phyloP scores from a whole-genome alignment of 2,888 invertebrate genomes.

The Galerucella nymphaeae region DNA sequence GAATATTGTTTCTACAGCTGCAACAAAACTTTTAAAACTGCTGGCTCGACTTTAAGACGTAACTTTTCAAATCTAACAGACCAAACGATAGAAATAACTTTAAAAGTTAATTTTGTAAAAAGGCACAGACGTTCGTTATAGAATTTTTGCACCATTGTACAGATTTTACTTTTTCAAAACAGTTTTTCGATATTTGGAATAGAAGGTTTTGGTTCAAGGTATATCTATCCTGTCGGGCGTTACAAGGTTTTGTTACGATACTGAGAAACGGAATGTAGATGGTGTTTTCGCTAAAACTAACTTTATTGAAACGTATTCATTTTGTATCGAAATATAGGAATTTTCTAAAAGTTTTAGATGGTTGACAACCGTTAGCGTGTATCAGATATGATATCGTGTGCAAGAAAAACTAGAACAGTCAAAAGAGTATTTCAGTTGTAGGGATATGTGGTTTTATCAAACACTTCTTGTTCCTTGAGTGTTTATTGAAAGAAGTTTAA shows the following conservation, averaged over 20 bases:
- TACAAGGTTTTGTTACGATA: not conserved
- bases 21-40: not conserved
- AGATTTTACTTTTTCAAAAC: slow-evolving; percentile 28
- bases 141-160: slow-evolving; percentile 22
- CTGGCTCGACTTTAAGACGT: not conserved
- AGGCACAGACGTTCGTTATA: slow-evolving; percentile 33
- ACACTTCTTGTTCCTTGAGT: too few species aligned
- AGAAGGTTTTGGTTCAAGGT: slow-evolving; percentile 1
- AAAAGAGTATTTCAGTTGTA: not conserved
- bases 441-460: too few species aligned
- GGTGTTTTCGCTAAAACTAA: not conserved
- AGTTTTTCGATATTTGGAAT: slow-evolving; percentile 6
- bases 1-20: not conserved
- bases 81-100: slow-evolving; percentile 43
- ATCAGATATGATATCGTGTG: not conserved
- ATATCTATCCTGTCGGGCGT: not conserved
- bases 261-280: not conserved
- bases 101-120: slow-evolving; percentile 46
- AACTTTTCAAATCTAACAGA: not conserved
- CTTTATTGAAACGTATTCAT: not conserved
- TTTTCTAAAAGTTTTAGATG: not conserved
- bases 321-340: not conserved
- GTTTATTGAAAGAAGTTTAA: too few species aligned
- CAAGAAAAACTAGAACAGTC: not conserved
- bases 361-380: not conserved